Percentiles rank a stretch among this genome's conserved stretches.
phyloP scores from a whole-genome alignment of 1,140 invertebrate species.

The Rhopalosiphum padi region DNA sequence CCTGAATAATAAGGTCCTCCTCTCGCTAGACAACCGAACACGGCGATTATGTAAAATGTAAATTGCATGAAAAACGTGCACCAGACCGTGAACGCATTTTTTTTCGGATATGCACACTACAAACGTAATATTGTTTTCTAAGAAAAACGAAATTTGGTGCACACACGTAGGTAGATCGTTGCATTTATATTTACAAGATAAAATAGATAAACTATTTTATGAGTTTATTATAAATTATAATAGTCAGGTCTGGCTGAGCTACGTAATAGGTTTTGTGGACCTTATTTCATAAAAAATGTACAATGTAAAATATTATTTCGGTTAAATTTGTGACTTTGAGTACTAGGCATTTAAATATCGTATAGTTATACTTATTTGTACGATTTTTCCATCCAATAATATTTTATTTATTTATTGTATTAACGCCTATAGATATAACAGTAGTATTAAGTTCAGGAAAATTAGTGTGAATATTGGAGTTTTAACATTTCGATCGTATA shows the following conservation, averaged over 20 bases:
- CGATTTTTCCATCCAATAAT: no score
- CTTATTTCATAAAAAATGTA: not conserved
- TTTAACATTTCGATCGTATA: no score
- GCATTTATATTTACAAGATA: not conserved
- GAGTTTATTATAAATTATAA: not conserved
- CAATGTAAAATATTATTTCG: no score
- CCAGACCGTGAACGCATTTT: not conserved
- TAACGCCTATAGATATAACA: no score
- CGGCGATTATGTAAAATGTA: not conserved
- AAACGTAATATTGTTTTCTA: not conserved
- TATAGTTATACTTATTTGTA: no score
- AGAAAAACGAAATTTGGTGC: not conserved
- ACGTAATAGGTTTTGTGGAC: not conserved
- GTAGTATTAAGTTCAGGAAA: no score
- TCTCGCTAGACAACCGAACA: not conserved
- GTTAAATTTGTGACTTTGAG: no score
- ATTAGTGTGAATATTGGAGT: no score
- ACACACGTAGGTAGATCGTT: not conserved
- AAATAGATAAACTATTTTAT: not conserved
- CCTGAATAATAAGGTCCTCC: conserved; percentile 34
- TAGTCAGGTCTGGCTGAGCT: not conserved
- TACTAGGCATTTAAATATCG: no score
- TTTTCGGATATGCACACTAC: not conserved
- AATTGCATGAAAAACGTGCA: not conserved
- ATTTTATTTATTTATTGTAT: no score